Percentiles rank a stretch among this genome's conserved stretches.
Conservation (phyloP, 2,888 invertebrate species). For the Polietes domitor region DNA sequence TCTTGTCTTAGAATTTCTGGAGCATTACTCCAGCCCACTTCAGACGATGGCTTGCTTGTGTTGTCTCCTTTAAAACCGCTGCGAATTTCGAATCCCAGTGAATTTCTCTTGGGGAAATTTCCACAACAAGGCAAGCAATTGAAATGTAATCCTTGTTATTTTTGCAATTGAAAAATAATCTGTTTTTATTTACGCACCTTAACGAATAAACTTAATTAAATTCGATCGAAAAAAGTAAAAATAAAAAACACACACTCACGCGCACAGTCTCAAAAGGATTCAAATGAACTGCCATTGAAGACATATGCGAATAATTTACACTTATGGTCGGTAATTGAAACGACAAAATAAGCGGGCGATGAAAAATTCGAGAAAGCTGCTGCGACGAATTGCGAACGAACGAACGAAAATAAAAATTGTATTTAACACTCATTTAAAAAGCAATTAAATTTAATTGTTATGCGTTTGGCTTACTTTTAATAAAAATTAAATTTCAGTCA, state of each 20-base stretch:
- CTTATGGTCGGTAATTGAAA: not conserved
- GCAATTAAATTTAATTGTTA: slow-evolving; percentile 77
- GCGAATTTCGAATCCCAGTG: too few species aligned
- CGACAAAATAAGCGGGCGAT: slow-evolving; percentile 14
- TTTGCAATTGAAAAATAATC: slow-evolving; percentile 9
- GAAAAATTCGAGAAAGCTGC: not conserved
- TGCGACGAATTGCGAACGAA: slow-evolving; percentile 12
- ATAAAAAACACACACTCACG: not conserved
- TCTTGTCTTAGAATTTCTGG: too few species aligned
- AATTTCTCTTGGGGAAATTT: too few species aligned
- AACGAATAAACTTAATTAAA: slow-evolving; percentile 32
- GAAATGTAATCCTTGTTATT: slow-evolving; percentile 1
- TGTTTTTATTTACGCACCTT: slow-evolving; percentile 15
- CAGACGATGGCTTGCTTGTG: too few species aligned
- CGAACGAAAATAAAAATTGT: slow-evolving; percentile 10
- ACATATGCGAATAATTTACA: not conserved
- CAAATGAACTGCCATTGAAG: not conserved
- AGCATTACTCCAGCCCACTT: too few species aligned
- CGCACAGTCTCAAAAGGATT: too few species aligned
- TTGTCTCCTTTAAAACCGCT: too few species aligned
- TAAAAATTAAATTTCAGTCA: slow-evolving; percentile 72
- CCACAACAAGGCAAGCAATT: not conserved
- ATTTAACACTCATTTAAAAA: slow-evolving; percentile 54
- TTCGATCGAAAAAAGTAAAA: slow-evolving; percentile 20
- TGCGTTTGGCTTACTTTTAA: slow-evolving; percentile 68